Conservation (phyloP, 1,140 invertebrate species). For the Drosophila mayri region DNA sequence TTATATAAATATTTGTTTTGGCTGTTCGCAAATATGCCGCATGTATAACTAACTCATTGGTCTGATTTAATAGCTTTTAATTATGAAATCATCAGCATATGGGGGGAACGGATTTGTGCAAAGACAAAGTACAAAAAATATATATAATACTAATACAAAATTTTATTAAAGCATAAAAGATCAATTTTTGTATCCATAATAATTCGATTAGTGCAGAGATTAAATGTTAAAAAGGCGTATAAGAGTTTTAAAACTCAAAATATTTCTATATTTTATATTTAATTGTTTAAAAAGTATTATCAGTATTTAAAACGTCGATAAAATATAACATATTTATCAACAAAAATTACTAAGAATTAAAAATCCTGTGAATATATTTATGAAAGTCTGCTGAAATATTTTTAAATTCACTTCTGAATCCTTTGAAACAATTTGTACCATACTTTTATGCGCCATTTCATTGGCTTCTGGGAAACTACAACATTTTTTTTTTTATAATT, state of each 20-base stretch:
- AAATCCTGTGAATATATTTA: background rate
- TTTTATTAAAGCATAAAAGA: background rate
- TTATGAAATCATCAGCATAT: conserved; percentile 6
- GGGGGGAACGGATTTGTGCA: background rate
- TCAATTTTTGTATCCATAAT: background rate
- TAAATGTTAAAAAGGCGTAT: background rate
- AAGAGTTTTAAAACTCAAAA: too few relatives aligned
- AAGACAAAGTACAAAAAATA: background rate
- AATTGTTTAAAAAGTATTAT: background rate
- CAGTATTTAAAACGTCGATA: background rate
- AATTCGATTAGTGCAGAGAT: too few relatives aligned
- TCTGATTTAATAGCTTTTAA: background rate
- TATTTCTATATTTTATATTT: too few relatives aligned
- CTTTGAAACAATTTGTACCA: background rate
- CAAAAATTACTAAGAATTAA: background rate
- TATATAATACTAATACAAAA: background rate
- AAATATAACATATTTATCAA: background rate
- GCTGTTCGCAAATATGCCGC: background rate
- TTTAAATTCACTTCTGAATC: background rate
- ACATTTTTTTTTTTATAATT: too few relatives aligned
- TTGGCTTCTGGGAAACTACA: too few relatives aligned
- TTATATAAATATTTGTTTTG: background rate
- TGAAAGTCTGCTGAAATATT: background rate
- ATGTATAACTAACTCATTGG: background rate
- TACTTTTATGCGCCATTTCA: background rate